Conservation (phyloP, 2,888 invertebrate genomes). For the Eucera pruinosa region DNA sequence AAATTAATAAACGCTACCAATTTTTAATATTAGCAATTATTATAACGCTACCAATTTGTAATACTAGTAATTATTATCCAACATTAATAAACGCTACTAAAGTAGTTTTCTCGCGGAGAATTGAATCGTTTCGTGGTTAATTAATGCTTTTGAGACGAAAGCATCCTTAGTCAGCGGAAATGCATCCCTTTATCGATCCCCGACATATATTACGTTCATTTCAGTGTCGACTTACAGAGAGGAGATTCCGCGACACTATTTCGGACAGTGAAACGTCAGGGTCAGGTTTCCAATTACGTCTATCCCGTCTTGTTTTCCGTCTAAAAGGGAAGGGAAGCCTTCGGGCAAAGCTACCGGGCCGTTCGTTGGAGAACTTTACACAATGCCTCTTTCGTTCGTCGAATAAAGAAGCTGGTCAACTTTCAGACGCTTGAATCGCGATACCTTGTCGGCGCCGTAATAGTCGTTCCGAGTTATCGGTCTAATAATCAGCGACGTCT, state of each 20-base stretch:
- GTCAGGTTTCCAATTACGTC: slow-evolving; percentile 68
- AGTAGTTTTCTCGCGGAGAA: too few relatives aligned
- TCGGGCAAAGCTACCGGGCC: slow-evolving; percentile 28
- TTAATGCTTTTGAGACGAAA: too few relatives aligned
- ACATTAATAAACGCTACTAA: too few relatives aligned
- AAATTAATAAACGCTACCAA: too few relatives aligned
- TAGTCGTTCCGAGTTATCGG: slow-evolving; percentile 8
- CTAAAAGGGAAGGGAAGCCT: slow-evolving; percentile 47
- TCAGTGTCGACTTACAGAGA: slow-evolving; percentile 32
- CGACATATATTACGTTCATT: slow-evolving; percentile 23
- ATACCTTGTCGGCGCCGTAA: slow-evolving; percentile 4
- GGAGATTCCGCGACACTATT: slow-evolving; percentile 50
- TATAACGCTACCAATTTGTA: too few relatives aligned
- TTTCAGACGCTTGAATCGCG: slow-evolving; percentile 31
- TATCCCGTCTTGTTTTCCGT: slow-evolving; percentile 32
- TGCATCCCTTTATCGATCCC: too few relatives aligned
- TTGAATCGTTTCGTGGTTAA: too few relatives aligned
- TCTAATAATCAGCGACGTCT: slow-evolving; percentile 10
- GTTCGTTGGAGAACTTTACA: slow-evolving; percentile 25
- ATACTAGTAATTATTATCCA: too few relatives aligned
- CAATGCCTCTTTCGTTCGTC: slow-evolving; percentile 38
- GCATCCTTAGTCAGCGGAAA: too few relatives aligned
- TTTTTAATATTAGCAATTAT: too few relatives aligned
- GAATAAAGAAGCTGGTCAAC: slow-evolving; percentile 52
- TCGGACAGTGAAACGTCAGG: slow-evolving; percentile 49